Evolutionary conservation across 1,140 invertebrate species (phyloP), one percentile per base, ranked within the genome.

Genomic region (Phenacoccus solenopsis): DNA sequence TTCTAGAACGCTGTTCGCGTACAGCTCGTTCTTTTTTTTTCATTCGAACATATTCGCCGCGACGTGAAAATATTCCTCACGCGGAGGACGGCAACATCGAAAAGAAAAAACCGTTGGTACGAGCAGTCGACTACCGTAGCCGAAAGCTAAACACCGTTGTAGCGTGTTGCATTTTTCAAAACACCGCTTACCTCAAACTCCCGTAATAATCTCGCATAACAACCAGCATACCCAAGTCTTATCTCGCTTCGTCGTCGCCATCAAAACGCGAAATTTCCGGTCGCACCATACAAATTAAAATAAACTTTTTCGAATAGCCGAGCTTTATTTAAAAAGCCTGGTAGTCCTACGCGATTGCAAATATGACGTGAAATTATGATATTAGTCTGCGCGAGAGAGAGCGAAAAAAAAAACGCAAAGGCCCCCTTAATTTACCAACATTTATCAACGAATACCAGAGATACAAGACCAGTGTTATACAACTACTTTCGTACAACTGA

Each of bases 381-480:
- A 49, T 49, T 49, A 49, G 38, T 49, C 38, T 49, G 16, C n/a
- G n/a, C n/a, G n/a, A 38, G 32, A 38, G n/a, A 38, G n/a, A 38
- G 9, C 9, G 9, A 9, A 24, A 64, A 64, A 64, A 64, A 64
- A 64, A 64, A 64, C 12, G 25, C 9, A 38, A 38, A 64, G 25
- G 25, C 21, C 21, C 59, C 22, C 59, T 64, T 64, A 64, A 64
- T 64, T 64, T 64, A 64, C 59, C 22, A 64, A 64, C 59, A 64
- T 64, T 64, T 64, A 64, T 64, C 59, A 64, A 64, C 59, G 59
- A 64, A 22, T 64, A 64, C 59, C 59, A 22, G 10, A 64, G 59
- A 64, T 64, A 64, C 59, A 24, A 59, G 56, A 59, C 56, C 59
- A 64, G 59, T 64, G 59, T 64, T 64, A 64, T 25, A 64, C 56